Base-by-base conservation (phyloP, 1,140 invertebrate species). In the Halesus radiatus region DNA sequence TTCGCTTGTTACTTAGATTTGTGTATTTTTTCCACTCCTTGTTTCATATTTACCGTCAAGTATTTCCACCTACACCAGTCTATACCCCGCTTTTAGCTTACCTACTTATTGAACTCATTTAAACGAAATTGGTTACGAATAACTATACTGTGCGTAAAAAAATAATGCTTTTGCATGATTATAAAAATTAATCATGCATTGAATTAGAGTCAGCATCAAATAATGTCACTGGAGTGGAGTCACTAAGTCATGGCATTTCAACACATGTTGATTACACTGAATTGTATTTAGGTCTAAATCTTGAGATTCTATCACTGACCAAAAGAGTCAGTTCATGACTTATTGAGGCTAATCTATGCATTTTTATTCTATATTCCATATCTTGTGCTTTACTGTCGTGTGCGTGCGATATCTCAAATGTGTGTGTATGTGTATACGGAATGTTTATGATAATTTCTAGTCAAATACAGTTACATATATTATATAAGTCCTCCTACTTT, bases 381-480 rank as follows among this genome's bases (percentile, higher is more conserved):
- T 66, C 29, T 50, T 45, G 32, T 50, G 66, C 66, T 70, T 45
- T 13, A 45, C 15, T 70, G 66, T 70, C 8, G 66, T 70, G 66
- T 70, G 29, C n/a, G 62, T 66, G 62, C 26, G 16, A n/a, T 22
- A 16, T n/a, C 20, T n/a, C 13, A 64, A 23, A 23, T 64, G 60
- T 50, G 37, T 68, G 32, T 70, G 66, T 70, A 22, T 70, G 32
- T 70, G 66, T 70, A 70, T 70, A 45, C 66, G 66, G 66, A 70
- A 50, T 50, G 66, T 70, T 45, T 45, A 70, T 20, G 7, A 45
- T 70, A 70, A 50, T 70, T 70, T 70, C 66, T 70, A 70, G 66
- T 70, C 66, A 70, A 70, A 70, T 70, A 70, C 18, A 23, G 13
- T 70, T 70, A n/a, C n/a, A n/a, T n/a, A n/a, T n/a, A n/a, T n/a